Conservation (phyloP, 1,140 invertebrate species). For the Drosophila repletoides region DNA sequence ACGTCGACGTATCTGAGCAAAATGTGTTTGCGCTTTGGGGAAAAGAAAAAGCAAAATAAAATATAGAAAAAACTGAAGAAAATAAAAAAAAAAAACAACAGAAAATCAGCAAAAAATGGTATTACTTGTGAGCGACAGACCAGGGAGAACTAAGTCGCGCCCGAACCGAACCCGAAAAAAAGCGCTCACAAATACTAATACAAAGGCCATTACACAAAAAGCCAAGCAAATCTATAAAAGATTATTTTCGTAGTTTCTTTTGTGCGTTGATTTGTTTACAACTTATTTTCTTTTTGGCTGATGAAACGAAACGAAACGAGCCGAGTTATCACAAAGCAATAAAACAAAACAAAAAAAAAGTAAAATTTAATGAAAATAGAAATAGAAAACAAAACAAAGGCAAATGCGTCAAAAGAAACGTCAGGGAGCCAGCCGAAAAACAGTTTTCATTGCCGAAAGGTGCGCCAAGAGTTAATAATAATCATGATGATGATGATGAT, state of each 20-base stretch:
- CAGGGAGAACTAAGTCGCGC: slow-evolving; percentile 53
- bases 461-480: slow-evolving; percentile 12
- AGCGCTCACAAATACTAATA: not conserved
- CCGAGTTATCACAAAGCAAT: slow-evolving; percentile 50
- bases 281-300: slow-evolving; percentile 72
- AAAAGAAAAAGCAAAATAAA: slow-evolving; percentile 14
- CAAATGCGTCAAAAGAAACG: slow-evolving; percentile 52
- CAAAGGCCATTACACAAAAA: slow-evolving; percentile 21
- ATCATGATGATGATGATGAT: not conserved
- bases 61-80: slow-evolving; percentile 12
- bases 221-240: slow-evolving; percentile 67
- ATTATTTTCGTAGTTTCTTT: slow-evolving; percentile 81
- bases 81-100: slow-evolving; percentile 22
- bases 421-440: slow-evolving; percentile 5
- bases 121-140: slow-evolving; percentile 52
- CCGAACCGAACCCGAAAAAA: slow-evolving; percentile 23
- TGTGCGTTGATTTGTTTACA: slow-evolving; percentile 79
- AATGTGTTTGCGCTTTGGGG: slow-evolving; percentile 52
- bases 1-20: slow-evolving; percentile 42
- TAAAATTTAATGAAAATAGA: slow-evolving; percentile 56
- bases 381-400: slow-evolving; percentile 55
- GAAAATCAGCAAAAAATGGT: slow-evolving; percentile 43
- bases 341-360: slow-evolving; percentile 35
- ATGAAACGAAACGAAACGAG: slow-evolving; percentile 48
- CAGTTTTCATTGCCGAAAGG: slow-evolving; percentile 24